Evolutionary conservation across 2,797 vertebrate species (phyloP).

Genomic region (Cottoperca gobio): DNA sequence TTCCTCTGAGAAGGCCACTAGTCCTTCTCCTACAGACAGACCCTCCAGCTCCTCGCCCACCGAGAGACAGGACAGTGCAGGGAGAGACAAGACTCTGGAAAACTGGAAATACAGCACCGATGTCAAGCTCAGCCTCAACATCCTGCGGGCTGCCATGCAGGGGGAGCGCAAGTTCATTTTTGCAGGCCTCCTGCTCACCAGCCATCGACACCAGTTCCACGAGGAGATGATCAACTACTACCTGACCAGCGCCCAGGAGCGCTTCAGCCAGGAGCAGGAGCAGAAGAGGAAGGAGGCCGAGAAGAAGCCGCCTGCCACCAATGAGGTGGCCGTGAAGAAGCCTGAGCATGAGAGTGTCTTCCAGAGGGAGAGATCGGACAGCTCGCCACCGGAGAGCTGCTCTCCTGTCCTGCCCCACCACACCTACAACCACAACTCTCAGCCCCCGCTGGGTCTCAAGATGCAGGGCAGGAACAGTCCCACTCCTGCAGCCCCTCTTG

Average conservation of each 20-base stretch:
- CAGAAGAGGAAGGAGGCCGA: constrained; percentile 93
- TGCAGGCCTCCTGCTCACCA: constrained; percentile 95
- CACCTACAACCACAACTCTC: constrained; percentile 88
- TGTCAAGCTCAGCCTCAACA: constrained; percentile 98
- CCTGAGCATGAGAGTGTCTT: constrained; percentile 86
- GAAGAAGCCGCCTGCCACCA: constrained; percentile 79
- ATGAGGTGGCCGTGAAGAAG: constrained; percentile 87
- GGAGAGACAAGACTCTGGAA: constrained; percentile 89
- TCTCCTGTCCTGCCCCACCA: constrained; percentile 91
- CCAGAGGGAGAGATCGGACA: constrained; percentile 89
- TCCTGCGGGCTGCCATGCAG: constrained; percentile 98
- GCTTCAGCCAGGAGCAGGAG: constrained; percentile 97
- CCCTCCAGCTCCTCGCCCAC: constrained; percentile 87
- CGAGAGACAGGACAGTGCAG: constrained; percentile 80
- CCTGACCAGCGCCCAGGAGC: constrained; percentile 96
- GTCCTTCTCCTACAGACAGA: constrained; percentile 93
- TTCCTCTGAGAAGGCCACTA: constrained; percentile 94
- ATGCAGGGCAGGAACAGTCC: constrained; percentile 92
- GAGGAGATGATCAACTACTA: constrained; percentile 99
- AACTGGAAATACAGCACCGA: constrained; percentile 99
- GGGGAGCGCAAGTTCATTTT: constrained; percentile 99
- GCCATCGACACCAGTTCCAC: constrained; percentile 98
- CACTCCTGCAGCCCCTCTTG: constrained; percentile 76
- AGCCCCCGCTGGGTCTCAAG: constrained; percentile 89
- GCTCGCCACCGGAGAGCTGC: constrained; percentile 91